Evolutionary conservation across 1,140 invertebrate species (phyloP).

Genomic region (Heliothis subflexa): DNA sequence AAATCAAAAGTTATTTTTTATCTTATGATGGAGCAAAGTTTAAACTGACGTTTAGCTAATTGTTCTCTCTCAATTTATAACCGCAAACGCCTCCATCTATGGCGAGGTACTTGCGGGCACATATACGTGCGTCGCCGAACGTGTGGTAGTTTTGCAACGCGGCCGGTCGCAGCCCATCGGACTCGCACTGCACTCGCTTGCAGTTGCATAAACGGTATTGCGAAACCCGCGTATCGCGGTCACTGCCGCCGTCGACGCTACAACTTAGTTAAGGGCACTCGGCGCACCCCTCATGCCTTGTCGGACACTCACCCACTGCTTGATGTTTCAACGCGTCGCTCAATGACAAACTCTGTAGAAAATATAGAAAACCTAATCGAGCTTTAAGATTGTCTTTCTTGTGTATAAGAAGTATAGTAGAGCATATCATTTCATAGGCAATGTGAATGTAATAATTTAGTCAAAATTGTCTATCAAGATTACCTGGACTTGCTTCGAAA

Average conservation of each 20-base stretch:
- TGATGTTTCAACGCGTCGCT: neutral
- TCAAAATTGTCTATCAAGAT: no score
- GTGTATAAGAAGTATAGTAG: no score
- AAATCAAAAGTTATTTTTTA: no score
- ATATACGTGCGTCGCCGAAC: constrained; percentile 67
- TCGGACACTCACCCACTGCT: constrained; percentile 24
- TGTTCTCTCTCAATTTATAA: constrained; percentile 48
- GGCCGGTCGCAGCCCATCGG: constrained; percentile 73
- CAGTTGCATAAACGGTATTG: constrained; percentile 81
- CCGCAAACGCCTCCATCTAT: constrained; percentile 47
- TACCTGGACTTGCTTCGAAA: no score
- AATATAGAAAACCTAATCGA: no score
- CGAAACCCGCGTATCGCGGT: constrained; percentile 80
- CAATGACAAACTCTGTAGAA: neutral
- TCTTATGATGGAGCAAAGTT: neutral
- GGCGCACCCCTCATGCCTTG: constrained; percentile 67
- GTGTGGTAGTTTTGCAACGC: constrained; percentile 73
- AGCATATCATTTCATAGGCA: no score
- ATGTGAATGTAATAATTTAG: no score
- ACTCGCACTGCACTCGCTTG: constrained; percentile 74
- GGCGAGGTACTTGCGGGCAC: constrained; percentile 60
- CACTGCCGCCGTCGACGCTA: constrained; percentile 75
- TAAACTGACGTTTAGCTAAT: constrained; percentile 31
- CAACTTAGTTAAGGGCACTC: constrained; percentile 76
- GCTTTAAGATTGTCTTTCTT: no score